Evolutionary conservation across 2,797 vertebrate genomes (phyloP).

Genomic region (Streptopelia turtur): DNA sequence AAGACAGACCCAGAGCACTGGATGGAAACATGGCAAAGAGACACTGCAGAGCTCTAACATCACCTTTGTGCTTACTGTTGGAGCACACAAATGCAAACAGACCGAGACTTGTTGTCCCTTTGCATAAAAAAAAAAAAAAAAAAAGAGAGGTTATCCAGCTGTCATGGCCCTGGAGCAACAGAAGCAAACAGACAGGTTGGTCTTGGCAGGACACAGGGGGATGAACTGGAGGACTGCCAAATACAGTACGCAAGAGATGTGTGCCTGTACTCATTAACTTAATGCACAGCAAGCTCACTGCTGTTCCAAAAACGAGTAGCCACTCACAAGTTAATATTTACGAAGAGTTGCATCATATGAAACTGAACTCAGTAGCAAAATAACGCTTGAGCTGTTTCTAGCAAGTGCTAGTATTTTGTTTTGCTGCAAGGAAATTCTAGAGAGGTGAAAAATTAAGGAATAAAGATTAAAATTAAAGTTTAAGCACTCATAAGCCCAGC

Average conservation of each 20-base stretch:
- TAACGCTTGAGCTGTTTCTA: not conserved
- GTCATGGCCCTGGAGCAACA: not conserved
- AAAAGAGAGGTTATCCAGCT: not conserved
- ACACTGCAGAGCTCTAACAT: not conserved
- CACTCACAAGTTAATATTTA: not conserved
- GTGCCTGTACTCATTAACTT: not conserved
- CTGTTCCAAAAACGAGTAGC: not conserved
- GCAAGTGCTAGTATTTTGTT: not conserved
- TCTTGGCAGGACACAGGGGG: not conserved
- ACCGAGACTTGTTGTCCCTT: not conserved
- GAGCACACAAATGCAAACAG: not conserved
- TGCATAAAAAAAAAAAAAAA: not conserved
- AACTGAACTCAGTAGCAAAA: not conserved
- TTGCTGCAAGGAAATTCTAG: not conserved
- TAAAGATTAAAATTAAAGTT: not conserved
- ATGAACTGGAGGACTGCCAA: not conserved
- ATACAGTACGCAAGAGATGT: not conserved
- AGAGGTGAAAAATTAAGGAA: not conserved
- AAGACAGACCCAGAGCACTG: not conserved
- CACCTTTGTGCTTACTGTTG: not conserved
- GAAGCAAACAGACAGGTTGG: not conserved
- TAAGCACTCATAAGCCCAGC: not conserved
- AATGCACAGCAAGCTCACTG: not conserved
- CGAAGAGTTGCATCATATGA: not conserved
- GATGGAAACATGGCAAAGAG: not conserved